These are phyloP conservation scores for Caenorhabditis remanei DNA, from an alignment of 1,140 invertebrate genomes.

Conservation along the genomic window DNA sequence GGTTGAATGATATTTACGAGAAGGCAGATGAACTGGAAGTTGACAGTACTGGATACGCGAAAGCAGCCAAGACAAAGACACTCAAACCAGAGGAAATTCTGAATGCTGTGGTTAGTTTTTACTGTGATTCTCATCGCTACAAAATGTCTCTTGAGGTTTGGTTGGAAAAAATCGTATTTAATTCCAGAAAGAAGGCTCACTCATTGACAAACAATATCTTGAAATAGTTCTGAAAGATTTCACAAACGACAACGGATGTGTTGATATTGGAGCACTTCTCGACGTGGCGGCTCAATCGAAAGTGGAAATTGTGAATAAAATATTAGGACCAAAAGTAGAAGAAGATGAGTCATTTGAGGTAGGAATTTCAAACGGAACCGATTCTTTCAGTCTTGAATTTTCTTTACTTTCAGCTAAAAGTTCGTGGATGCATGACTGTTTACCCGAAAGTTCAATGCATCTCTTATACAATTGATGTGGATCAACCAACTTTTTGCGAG, in stretches of 20 bases:
- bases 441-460: constrained; percentile 33
- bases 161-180: background rate
- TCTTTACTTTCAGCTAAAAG: constrained; percentile 4
- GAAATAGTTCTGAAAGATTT: constrained; percentile 19
- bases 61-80: constrained; percentile 24
- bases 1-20: constrained; percentile 23
- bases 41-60: background rate
- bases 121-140: no score
- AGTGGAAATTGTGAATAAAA: constrained; percentile 9
- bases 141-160: no score
- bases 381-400: background rate
- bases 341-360: background rate
- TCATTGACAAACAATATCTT: constrained; percentile 18
- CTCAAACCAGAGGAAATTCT: constrained; percentile 15
- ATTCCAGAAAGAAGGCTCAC: constrained; percentile 15
- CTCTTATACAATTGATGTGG: constrained; percentile 19
- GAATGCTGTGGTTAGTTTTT: background rate
- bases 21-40: constrained; percentile 21
- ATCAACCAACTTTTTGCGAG: constrained; percentile 13
- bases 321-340: constrained; percentile 23
- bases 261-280: constrained; percentile 41
- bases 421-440: constrained; percentile 40
- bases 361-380: background rate
- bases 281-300: background rate
- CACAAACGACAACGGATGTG: background rate